These are phyloP conservation scores for Calameuta idolon DNA, from an alignment of 2,888 invertebrate genomes.

Conservation along the genomic window DNA sequence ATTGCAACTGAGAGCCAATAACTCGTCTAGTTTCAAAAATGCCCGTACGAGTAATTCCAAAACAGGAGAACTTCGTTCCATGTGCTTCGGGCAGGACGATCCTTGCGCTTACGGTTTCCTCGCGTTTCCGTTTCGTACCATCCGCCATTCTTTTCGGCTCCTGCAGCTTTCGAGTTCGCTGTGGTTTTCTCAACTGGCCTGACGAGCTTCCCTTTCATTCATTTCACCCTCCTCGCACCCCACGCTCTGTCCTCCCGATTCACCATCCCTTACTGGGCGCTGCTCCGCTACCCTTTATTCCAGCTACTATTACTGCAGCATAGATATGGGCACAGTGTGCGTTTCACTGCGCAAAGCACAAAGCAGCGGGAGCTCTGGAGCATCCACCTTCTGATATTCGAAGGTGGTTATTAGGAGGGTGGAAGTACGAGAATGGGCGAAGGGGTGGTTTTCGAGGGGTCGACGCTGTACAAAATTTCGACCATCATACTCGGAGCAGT, in stretches of 20 bases:
- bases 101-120: background rate
- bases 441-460: conserved; percentile 13
- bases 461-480: conserved; percentile 10
- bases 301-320: background rate
- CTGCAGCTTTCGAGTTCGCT: background rate
- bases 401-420: conserved; percentile 10
- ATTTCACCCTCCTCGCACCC: background rate
- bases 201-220: background rate
- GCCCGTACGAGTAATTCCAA: background rate
- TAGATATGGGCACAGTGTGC: background rate
- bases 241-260: background rate
- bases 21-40: background rate
- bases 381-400: background rate
- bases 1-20: background rate
- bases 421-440: background rate
- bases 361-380: background rate
- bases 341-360: background rate
- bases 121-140: background rate
- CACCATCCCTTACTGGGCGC: background rate
- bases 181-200: background rate
- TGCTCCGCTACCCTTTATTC: background rate
- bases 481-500: conserved; percentile 16
- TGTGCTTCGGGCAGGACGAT: background rate
- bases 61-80: background rate
- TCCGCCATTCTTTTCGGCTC: background rate